phyloP scores from a whole-genome alignment of 2,888 invertebrate species.

The Magallana nippona region DNA sequence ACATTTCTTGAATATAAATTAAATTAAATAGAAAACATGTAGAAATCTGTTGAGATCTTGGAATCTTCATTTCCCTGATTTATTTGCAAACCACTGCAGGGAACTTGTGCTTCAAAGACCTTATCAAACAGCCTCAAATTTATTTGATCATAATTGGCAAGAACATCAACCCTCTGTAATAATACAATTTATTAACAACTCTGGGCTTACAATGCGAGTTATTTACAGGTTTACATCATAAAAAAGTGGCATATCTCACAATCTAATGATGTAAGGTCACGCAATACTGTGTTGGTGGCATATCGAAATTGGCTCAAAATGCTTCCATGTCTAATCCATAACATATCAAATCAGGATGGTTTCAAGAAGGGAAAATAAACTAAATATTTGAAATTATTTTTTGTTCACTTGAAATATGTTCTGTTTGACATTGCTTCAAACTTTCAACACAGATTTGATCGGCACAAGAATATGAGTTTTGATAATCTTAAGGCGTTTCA shows the following conservation, averaged over 20 bases:
- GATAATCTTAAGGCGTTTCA: no score
- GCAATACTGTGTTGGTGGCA: constrained; percentile 14
- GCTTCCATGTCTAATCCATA: not conserved
- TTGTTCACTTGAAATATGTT: not conserved
- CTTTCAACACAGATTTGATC: no score
- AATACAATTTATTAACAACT: constrained; percentile 27
- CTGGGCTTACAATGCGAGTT: constrained; percentile 16
- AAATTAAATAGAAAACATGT: constrained; percentile 35
- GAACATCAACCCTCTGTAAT: constrained; percentile 17
- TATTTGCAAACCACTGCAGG: constrained; percentile 2
- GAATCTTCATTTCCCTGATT: constrained; percentile 25
- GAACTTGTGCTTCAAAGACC: constrained; percentile 2
- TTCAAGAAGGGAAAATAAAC: not conserved
- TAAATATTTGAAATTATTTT: not conserved
- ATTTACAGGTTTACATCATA: constrained; percentile 27
- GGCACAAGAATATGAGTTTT: no score
- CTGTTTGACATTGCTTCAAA: no score
- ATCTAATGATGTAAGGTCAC: constrained; percentile 22
- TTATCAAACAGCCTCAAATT: constrained; percentile 19
- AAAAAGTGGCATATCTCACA: constrained; percentile 15
- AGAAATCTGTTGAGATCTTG: constrained; percentile 30
- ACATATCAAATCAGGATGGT: not conserved
- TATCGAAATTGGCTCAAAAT: not conserved
- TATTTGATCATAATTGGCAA: constrained; percentile 30
- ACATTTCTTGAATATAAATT: constrained; percentile 29